Base-by-base conservation (phyloP, 1,140 invertebrate species). In the Zaprionus ghesquierei region DNA sequence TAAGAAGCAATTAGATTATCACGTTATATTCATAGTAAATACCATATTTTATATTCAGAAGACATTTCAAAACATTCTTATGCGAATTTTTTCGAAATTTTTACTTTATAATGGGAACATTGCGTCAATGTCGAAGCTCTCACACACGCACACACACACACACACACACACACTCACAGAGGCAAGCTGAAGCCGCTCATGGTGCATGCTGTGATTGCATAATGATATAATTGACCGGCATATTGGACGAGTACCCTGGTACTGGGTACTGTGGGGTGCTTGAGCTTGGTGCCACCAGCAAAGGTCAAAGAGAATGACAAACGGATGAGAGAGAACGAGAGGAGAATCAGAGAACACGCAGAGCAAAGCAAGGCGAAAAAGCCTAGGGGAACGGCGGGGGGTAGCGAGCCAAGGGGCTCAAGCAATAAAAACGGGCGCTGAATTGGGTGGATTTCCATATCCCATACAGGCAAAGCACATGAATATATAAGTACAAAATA, bases 171-270 rank as follows among this genome's bases (percentile, higher is more conserved):
- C 46, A 15, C 12, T 29, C 9, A 18, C 23, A 31, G 22, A 22
- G 13, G 13, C 13, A 15, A 20, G 50, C 38, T 10, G 15, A 20
- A 10, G 18, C 29, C 25, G 46, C 18, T 31, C 38, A 55, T 33
- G 62, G 66, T 71, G 58, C 69, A 79, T 60, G 31, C 49, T 69
- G 50, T 82, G 82, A 87, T 87, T 87, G 79, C 82, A 89, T 87
- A 87, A 87, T 87, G 65, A 77, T 72, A 70, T 87, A 87, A 87
- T 87, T 87, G 82, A 87, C 79, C 84, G 81, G 84, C 72, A 81
- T 85, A 72, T 54, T 73, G 70, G 38, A 75, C 65, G 56, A 85
- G 77, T 77, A 64, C 51, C 33, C 50, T 41, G 23, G 51, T n/a
- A 22, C 22, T 46, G 35, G 35, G 35, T 41, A 18, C 35, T 65